Evolutionary conservation across 2,888 invertebrate species (phyloP), one percentile per base, ranked within the genome.

Genomic region (Cyclophora albipunctata): DNA sequence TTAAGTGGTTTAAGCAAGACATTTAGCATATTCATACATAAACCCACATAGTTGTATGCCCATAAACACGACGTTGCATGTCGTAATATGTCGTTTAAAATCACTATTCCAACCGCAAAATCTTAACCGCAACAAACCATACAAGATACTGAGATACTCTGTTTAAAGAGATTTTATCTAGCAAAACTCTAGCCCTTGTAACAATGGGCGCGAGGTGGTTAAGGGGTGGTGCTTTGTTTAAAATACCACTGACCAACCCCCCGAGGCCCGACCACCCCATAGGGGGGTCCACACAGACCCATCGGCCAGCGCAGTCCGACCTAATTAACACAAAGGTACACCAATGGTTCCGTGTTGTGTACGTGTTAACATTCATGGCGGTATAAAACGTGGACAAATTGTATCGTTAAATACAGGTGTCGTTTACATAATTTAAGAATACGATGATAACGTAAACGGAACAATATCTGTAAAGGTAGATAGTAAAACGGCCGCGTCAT

Each of bases 341-440:
- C 57, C 52, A 47, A 53, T 51, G 48, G 48, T 50, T 52, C 50
- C 53, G 48, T 55, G 52, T 52, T 46, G 54, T 60, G 56, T 56
- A 60, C 51, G 51, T 56, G 56, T 56, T 60, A 60, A 58, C 57
- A 60, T 60, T 58, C 58, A 57, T 61, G 54, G 52, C 50, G 54
- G 55, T 34, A 59, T 59, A 61, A 59, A 61, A 62, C 48, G 57
- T 57, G 49, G 51, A 64, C 60, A 59, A 62, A 62, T 62, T 58
- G 60, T 57, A 59, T 55, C 35, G 37, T 34, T 47, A 45, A 51
- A 56, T 56, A 55, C 52, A 55, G 41, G 46, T 51, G 55, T 50
- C 55, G 48, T 54, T 52, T 52, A 48, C 54, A 40, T 50, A 55
- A 48, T 55, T 52, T 48, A 48, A 55, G 37, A 37, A 37, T 4